Evolutionary conservation across 2,113 vertebrate genomes (phyloP), one percentile per base, ranked within the genome.

Genomic region (Eulacestoma nigropectus): DNA sequence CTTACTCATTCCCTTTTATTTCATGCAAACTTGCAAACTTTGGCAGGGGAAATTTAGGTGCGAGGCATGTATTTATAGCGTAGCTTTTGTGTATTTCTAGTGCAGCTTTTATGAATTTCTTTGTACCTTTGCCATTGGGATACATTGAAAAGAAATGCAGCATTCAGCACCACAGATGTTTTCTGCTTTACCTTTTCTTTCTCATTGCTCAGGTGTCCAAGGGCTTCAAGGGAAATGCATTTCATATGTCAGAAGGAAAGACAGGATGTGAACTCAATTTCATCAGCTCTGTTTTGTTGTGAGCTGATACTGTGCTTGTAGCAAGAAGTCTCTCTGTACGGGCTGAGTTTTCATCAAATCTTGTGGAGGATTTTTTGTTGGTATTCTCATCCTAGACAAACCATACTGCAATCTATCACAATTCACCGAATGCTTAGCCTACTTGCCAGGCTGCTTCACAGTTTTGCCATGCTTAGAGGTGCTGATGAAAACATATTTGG

Each of bases 401-500:
- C 77, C 82, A 94, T 53, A 49, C 13, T 57, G 60, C 72, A 81
- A 77, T 82, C 76, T 67, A 89, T 96, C 79, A 88, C 70, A 91
- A 70, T 93, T 89, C 52, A 53, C 56, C 39, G 68, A 89, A 86
- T 27, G 25, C 35, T 89, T 41, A 86, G 53, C 2, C 0, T 20
- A 42, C 89, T 93, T 94, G 90, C 53, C 59, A 67, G 55, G 59
- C 56, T 93, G 73, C 81, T 65, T 96, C 35, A 9, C 56, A 91
- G 81, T 68, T 95, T 93, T 78, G 57, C 65, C 23, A 1, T 83
- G 60, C 87, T 93, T 93, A 92, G 89, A 69, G 59, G 41, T 87
- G 89, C 67, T 83, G 63, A 72, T 90, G 59, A 93, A 97, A 95
- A 94, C 30, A 55, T 92, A 82, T 94, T 97, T 97, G 94, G 70